Conservation (phyloP, 1,140 invertebrate species). For the Druon quercuslanigerum region DNA sequence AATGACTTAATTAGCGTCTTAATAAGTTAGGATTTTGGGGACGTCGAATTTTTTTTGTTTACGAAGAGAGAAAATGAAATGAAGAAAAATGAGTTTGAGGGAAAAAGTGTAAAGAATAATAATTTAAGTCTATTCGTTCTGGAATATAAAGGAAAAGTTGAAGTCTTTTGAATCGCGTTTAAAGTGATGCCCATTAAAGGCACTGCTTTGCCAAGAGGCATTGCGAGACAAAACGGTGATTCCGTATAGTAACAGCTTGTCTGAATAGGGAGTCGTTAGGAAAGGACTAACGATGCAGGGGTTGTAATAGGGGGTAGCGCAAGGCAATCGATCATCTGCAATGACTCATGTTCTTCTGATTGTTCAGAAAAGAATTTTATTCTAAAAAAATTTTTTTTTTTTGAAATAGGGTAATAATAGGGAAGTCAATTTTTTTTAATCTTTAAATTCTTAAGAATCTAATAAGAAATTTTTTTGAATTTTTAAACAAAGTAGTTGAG, state of each 20-base stretch:
- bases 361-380: not conserved
- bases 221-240: conserved; percentile 29
- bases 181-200: conserved; percentile 23
- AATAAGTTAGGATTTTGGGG: too few species aligned
- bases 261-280: conserved; percentile 26
- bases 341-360: conserved; percentile 19
- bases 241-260: conserved; percentile 27
- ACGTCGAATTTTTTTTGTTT: too few species aligned
- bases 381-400: not conserved
- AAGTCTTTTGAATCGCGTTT: not conserved
- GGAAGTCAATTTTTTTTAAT: too few species aligned
- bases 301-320: conserved; percentile 11
- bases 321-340: conserved; percentile 30
- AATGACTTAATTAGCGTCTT: too few species aligned
- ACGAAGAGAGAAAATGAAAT: too few species aligned
- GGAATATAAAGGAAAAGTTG: not conserved
- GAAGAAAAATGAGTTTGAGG: not conserved
- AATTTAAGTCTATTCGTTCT: not conserved
- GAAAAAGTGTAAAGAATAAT: not conserved
- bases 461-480: too few species aligned
- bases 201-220: conserved; percentile 22
- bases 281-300: conserved; percentile 20
- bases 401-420: too few species aligned
- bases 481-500: too few species aligned
- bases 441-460: too few species aligned